Base-by-base conservation (phyloP, 2,797 vertebrate species). In the Cuculus canorus region DNA sequence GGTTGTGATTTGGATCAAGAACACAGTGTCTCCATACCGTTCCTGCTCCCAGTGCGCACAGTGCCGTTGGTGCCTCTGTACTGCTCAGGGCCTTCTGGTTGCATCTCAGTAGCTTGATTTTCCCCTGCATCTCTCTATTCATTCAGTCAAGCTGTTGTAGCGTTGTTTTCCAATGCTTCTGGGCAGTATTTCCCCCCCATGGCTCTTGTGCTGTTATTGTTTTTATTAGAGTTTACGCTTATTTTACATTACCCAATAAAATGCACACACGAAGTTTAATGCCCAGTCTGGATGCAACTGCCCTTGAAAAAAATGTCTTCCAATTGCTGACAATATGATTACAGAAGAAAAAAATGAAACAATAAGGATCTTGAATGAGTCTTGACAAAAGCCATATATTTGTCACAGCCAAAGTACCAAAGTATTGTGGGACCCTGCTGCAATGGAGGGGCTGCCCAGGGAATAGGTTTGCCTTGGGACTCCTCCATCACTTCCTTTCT, bases 11-110 rank as follows among this genome's bases (percentile, higher is more conserved):
- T 77, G 65, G 30, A 54, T 56, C 7, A 47, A 10, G n/a, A 65
- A 12, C 1, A 13, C 5, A 13, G 23, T 75, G 53, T 41, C 22
- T 53, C 23, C 0, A 0, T 27, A 4, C 22, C 6, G 2, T 48
- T 10, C n/a, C 37, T 5, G 0, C 13, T 88, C 39, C 11, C 3
- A 0, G 39, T 19, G 52, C 30, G 53, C 22, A 22, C 15, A 23
- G 13, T 50, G 35, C 8, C 66, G 73, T 60, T 0, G 1, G 13
- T 63, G 60, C 22, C 56, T 43, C 90, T 86, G n/a, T 56, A 37
- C 8, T 1, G 27, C 27, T 61, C 25, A 13, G 22, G 45, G 52
- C 19, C 22, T 54, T 65, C 57, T 73, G 19, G 19, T 52, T 56
- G 52, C 45, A 90, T 53, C 28, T 71, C 6, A 1, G 18, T 11